Percentiles rank a stretch among this genome's conserved stretches.
These are phyloP conservation scores for Drosophila pseudotalamancana DNA, from an alignment of 2,888 invertebrate species.

Conservation along the genomic window DNA sequence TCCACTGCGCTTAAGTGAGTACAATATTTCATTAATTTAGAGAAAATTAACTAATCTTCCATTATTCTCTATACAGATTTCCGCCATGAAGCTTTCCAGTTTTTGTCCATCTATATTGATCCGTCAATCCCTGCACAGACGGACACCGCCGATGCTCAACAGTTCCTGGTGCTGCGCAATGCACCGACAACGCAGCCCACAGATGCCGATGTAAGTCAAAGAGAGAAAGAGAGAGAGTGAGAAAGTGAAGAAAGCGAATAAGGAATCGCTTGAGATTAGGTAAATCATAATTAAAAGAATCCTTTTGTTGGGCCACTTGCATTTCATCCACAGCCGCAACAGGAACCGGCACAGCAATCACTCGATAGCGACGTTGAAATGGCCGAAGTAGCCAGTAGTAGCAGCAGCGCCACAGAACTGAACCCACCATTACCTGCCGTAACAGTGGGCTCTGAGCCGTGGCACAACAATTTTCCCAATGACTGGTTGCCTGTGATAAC, in stretches of 20 bases:
- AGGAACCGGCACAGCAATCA: constrained; percentile 12
- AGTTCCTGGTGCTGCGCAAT: constrained; percentile 75
- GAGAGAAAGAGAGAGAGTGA: neutral
- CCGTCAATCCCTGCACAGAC: constrained; percentile 65
- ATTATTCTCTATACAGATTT: constrained; percentile 59
- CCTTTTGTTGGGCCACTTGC: constrained; percentile 46
- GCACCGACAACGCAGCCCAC: constrained; percentile 30
- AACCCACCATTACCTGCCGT: constrained; percentile 84
- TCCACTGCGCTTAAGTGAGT: constrained; percentile 72
- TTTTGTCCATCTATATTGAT: constrained; percentile 72
- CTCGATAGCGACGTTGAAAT: constrained; percentile 86
- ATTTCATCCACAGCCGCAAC: constrained; percentile 40
- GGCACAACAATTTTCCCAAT: constrained; percentile 88
- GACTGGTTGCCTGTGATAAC: constrained; percentile 96
- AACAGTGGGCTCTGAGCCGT: constrained; percentile 86
- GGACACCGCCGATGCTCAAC: constrained; percentile 70
- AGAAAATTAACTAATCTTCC: too few species aligned
- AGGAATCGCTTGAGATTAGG: too few species aligned
- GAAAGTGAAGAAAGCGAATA: too few species aligned
- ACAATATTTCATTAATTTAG: neutral
- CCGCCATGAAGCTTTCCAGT: constrained; percentile 73
- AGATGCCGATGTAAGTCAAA: constrained; percentile 43
- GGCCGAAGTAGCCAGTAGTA: constrained; percentile 61
- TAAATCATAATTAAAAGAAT: constrained; percentile 28
- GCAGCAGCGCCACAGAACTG: constrained; percentile 35